Base-by-base conservation (phyloP, 2,113 vertebrate genomes). In the Heptranchias perlo region DNA sequence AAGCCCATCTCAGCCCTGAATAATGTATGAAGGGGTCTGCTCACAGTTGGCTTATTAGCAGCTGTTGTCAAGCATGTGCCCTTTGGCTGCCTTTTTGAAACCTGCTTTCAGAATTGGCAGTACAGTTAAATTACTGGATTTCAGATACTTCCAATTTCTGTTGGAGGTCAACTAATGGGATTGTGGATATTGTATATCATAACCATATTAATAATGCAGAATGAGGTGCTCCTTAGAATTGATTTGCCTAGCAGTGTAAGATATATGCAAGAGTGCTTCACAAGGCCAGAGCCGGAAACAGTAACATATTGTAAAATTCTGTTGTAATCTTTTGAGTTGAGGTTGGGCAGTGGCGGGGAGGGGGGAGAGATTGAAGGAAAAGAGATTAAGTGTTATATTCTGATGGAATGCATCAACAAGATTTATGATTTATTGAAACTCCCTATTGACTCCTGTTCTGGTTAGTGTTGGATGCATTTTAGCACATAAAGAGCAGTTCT, bases 151-250 rank as follows among this genome's bases (percentile, higher is more conserved):
- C 96, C 96, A 96, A 96, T 49, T 25, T 97, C 96, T 96, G 61
- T 97, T 96, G 97, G 97, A 96, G 39, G 96, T 97, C 96, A 97
- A 92, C 96, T 97, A 97, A 97, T 97, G 96, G 96, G 95, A 97
- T 97, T 97, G 96, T 94, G 96, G 97, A 96, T 96, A 96, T 96
- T 96, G 96, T 97, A 96, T 97, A 96, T 96, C 94, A 97, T 97
- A 96, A 96, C 69, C 95, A 62, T 96, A 97, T 97, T 96, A 97
- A 96, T 97, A 97, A 97, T 97, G 96, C 96, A 97, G 62, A 96
- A 78, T 96, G 49, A 96, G 86, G 52, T 58, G 11, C 54, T 89
- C 87, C 95, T 96, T 96, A 89, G 96, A 96, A 97, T 97, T 97
- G 96, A 97, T 97, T 96, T 96, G 54, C 96, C n/a, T 84, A 84